Conservation (phyloP, 2,888 invertebrate species). For the Tridacna gigas region DNA sequence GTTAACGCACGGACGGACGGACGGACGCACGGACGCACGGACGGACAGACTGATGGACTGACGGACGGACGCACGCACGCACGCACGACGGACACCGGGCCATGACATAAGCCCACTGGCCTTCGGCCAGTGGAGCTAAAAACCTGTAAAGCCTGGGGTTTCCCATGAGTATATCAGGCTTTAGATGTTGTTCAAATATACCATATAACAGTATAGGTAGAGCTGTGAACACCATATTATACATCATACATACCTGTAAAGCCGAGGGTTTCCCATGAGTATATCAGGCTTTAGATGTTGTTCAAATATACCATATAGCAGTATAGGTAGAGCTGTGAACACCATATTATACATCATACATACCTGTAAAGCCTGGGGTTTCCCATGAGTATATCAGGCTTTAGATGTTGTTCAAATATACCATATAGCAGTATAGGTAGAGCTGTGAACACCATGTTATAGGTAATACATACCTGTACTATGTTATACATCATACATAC, state of each 20-base stretch:
- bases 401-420: conserved; percentile 90
- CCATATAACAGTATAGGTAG: conserved; percentile 90
- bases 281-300: conserved; percentile 88
- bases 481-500: conserved; percentile 88
- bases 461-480: too few relatives aligned
- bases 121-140: conserved; percentile 88
- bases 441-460: conserved; percentile 91
- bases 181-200: conserved; percentile 90
- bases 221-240: conserved; percentile 91
- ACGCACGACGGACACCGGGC: too few relatives aligned
- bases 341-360: conserved; percentile 88
- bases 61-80: too few relatives aligned
- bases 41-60: too few relatives aligned
- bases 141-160: conserved; percentile 89
- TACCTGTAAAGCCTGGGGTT: conserved; percentile 89
- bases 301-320: conserved; percentile 90
- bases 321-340: conserved; percentile 91
- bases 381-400: conserved; percentile 86
- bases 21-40: too few relatives aligned
- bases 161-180: conserved; percentile 86
- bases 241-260: conserved; percentile 88
- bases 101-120: conserved; percentile 87
- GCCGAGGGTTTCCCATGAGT: conserved; percentile 88
- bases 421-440: conserved; percentile 90
- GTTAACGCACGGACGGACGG: too few relatives aligned